Conservation (phyloP, 2,113 vertebrate species). For the Oxyruncus cristatus region DNA sequence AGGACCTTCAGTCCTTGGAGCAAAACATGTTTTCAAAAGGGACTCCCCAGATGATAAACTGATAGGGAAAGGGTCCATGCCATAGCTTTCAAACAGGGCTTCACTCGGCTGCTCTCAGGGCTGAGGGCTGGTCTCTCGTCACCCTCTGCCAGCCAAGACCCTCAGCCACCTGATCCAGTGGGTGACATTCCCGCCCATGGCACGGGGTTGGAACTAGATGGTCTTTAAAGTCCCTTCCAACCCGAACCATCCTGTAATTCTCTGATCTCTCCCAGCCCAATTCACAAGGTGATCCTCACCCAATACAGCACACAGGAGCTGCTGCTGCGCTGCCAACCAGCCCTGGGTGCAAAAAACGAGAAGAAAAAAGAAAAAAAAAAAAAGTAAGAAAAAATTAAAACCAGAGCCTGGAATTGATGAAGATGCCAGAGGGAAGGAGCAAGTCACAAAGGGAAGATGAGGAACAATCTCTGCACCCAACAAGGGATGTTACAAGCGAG, state of each 20-base stretch:
- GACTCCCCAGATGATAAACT: not conserved
- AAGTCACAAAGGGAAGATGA: not conserved
- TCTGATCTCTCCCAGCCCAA: not conserved
- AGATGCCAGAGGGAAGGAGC: not conserved
- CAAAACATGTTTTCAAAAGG: not conserved
- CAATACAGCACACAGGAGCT: not conserved
- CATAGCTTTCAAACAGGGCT: not conserved
- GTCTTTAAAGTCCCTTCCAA: not conserved
- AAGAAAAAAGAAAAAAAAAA: rapidly evolving
- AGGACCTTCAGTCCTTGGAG: not conserved
- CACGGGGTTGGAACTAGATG: not conserved
- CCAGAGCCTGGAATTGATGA: not conserved
- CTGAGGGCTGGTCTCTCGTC: not conserved
- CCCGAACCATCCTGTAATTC: not conserved
- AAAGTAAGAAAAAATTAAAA: not conserved
- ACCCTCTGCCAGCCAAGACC: not conserved
- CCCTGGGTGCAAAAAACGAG: not conserved
- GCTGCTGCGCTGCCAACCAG: not conserved
- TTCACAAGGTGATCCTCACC: not conserved
- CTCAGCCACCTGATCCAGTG: not conserved
- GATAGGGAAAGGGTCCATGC: not conserved
- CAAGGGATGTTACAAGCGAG: not conserved
- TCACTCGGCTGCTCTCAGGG: not conserved
- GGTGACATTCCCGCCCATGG: not conserved
- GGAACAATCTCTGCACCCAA: not conserved